These are phyloP conservation scores for Dendronephthya gigantea DNA, from an alignment of 64 coral and sea anemone genomes.

Conservation along the genomic window DNA sequence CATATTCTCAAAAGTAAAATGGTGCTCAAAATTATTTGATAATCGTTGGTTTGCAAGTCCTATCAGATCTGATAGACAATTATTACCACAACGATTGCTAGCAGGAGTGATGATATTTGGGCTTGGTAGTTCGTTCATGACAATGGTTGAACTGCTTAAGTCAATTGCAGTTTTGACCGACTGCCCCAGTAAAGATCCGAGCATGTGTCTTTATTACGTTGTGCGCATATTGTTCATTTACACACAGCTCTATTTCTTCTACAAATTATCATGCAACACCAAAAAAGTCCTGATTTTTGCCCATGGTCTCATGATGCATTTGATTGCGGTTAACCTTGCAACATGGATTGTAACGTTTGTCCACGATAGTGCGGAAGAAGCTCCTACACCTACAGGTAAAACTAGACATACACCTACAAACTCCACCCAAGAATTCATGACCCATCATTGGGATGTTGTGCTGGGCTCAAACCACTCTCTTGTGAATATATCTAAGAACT, in stretches of 20 bases:
- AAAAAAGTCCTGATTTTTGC: not conserved
- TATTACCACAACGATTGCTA: not conserved
- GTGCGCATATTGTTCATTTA: not conserved
- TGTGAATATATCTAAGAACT: not conserved
- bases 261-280: not conserved
- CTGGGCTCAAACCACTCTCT: not conserved
- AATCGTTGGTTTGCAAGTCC: not conserved
- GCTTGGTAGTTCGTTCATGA: conserved; percentile 7
- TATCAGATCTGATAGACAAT: not conserved
- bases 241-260: not conserved
- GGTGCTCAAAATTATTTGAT: not conserved
- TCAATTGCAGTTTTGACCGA: not conserved
- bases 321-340: not conserved
- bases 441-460: not conserved
- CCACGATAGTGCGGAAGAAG: not conserved
- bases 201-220: not conserved
- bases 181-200: not conserved
- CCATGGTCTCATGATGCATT: not conserved
- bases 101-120: conserved; percentile 5
- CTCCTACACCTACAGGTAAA: no score
- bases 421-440: not conserved
- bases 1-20: not conserved
- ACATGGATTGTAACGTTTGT: conserved; percentile 7
- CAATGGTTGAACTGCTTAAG: not conserved
- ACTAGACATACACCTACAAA: no score